phyloP scores from a whole-genome alignment of 2,113 vertebrate species.

The Bungarus multicinctus region DNA sequence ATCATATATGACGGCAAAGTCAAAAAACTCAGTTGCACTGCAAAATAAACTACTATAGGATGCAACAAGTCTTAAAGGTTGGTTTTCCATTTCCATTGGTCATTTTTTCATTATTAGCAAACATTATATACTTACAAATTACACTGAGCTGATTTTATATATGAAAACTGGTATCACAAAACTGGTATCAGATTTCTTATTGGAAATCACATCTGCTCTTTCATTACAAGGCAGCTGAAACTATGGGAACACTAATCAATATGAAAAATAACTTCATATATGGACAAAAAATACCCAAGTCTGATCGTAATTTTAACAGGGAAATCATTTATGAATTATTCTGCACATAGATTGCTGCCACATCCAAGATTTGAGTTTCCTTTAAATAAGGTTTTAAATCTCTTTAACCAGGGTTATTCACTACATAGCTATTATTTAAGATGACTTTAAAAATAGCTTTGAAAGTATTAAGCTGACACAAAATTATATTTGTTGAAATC shows the following conservation, averaged over 20 bases:
- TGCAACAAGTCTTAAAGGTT: neutral
- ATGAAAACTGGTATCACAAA: neutral
- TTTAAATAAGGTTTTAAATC: neutral
- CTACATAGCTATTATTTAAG: neutral
- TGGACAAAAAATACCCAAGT: neutral
- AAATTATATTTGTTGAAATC: neutral
- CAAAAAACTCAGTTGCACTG: neutral
- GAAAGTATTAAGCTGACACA: neutral
- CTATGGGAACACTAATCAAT: neutral
- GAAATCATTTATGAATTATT: neutral
- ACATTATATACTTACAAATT: neutral
- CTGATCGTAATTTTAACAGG: neutral
- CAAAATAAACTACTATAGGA: neutral
- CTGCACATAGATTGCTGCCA: neutral
- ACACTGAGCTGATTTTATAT: neutral
- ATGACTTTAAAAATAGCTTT: neutral
- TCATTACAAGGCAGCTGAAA: neutral
- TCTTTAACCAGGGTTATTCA: neutral
- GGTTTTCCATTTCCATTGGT: neutral
- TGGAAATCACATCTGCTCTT: neutral
- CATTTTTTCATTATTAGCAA: neutral
- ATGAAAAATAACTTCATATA: neutral
- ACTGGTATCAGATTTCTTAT: neutral
- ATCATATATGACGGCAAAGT: neutral
- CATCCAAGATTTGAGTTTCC: neutral